Evolutionary conservation across 2,888 invertebrate genomes (phyloP).

Genomic region (Rotaria socialis): DNA sequence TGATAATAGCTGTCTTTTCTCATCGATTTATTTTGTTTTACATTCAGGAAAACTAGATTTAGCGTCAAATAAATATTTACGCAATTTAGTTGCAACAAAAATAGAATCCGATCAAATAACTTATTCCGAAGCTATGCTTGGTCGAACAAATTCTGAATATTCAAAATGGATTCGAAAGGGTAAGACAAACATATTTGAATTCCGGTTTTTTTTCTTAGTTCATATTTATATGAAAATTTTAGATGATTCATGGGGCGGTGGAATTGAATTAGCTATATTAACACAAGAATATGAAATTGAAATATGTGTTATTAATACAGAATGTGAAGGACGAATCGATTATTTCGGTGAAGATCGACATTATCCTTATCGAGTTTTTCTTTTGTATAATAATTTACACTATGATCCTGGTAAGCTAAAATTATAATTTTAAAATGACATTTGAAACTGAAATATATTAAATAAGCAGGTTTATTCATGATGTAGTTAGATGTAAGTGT

Average conservation of each 20-base stretch:
- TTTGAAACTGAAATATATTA: too few species aligned
- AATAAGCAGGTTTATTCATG: too few species aligned
- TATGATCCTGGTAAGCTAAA: slow-evolving; percentile 81
- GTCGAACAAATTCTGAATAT: slow-evolving; percentile 74
- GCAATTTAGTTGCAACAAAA: slow-evolving; percentile 78
- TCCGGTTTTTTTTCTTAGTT: background rate
- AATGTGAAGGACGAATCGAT: slow-evolving; percentile 76
- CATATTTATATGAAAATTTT: background rate
- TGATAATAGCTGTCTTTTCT: slow-evolving; percentile 91
- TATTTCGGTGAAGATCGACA: slow-evolving; percentile 83
- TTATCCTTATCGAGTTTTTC: slow-evolving; percentile 75
- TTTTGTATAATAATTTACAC: slow-evolving; percentile 90
- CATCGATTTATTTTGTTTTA: slow-evolving; percentile 70
- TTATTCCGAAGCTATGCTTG: slow-evolving; percentile 77
- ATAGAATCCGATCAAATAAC: slow-evolving; percentile 72
- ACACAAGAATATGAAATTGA: slow-evolving; percentile 80
- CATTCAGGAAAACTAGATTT: slow-evolving; percentile 69
- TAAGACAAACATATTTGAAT: background rate
- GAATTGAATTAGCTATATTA: slow-evolving; percentile 82
- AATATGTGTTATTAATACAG: slow-evolving; percentile 86
- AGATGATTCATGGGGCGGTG: slow-evolving; percentile 80
- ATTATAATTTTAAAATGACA: background rate
- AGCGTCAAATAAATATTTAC: slow-evolving; percentile 71
- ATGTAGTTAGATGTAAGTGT: too few species aligned
- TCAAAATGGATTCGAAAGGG: slow-evolving; percentile 76